Evolutionary conservation across 2,113 vertebrate species (phyloP).

Genomic region (Chloropsis cyanopogon): DNA sequence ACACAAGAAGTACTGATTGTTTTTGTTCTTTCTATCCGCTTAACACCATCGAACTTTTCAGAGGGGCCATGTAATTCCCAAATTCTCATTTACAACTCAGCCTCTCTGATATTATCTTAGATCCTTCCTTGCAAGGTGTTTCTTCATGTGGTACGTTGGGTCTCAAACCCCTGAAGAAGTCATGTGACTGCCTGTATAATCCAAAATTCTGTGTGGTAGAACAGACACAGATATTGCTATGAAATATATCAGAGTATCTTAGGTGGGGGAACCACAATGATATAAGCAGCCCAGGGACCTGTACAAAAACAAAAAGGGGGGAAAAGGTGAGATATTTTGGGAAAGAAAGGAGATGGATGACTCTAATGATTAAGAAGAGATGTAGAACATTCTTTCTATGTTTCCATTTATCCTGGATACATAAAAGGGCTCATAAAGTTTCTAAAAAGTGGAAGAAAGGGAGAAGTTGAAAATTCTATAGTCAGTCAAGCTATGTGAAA

Average conservation of each 20-base stretch:
- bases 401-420: neutral
- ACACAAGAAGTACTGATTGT: too few species aligned
- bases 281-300: neutral
- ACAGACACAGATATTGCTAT: neutral
- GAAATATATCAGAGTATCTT: neutral
- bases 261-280: neutral
- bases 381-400: neutral
- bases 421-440: accelerated
- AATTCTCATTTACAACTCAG: neutral
- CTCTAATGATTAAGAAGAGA: neutral
- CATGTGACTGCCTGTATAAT: neutral
- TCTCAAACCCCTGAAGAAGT: neutral
- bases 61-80: neutral
- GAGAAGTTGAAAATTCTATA: neutral
- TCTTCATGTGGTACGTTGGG: neutral
- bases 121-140: neutral
- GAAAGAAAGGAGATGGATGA: neutral
- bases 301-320: neutral
- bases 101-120: accelerated
- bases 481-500: neutral
- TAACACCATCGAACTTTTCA: neutral
- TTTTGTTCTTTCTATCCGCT: neutral
- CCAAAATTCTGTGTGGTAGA: neutral
- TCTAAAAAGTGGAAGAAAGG: neutral
- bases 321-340: neutral